Percentiles rank a stretch among this genome's conserved stretches.
Conservation (phyloP, 37 sponge, comb jelly and placozoan species). For the Geodia barretti region DNA sequence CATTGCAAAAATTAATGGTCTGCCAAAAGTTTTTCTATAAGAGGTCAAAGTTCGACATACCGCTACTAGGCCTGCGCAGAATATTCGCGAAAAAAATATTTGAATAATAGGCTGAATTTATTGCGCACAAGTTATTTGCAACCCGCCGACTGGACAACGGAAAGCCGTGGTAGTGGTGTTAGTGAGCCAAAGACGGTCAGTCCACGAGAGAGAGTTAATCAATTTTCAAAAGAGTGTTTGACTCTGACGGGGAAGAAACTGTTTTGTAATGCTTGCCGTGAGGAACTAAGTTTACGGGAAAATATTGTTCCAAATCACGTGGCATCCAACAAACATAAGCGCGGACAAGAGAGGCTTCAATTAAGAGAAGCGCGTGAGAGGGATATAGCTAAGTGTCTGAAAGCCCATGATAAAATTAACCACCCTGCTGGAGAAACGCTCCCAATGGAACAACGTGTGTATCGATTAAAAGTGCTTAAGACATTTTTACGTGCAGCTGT, state of each 20-base stretch:
- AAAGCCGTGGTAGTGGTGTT: neutral
- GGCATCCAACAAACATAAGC: neutral
- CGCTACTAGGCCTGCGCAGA: too few species aligned
- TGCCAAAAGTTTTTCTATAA: too few species aligned
- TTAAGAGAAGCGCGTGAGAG: neutral
- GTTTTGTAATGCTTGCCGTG: conserved; percentile 7
- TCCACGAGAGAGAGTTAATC: neutral
- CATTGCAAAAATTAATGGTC: too few species aligned
- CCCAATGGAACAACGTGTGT: conserved; percentile 3
- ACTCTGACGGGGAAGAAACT: neutral
- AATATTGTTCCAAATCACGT: neutral
- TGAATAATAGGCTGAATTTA: too few species aligned
- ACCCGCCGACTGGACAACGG: neutral
- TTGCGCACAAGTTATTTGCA: neutral
- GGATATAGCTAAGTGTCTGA: conserved; percentile 1
- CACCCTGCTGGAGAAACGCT: conserved; percentile 18
- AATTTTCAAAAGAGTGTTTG: neutral
- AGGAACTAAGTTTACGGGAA: neutral
- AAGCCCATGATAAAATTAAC: conserved; percentile 1
- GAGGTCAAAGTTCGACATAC: too few species aligned
- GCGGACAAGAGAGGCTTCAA: neutral
- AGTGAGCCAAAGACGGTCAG: neutral
- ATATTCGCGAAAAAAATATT: too few species aligned
- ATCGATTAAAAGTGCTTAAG: conserved; percentile 13
- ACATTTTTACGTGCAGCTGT: conserved; percentile 11